Evolutionary conservation across 2,888 invertebrate genomes (phyloP).

Genomic region (Diabrotica balteata): DNA sequence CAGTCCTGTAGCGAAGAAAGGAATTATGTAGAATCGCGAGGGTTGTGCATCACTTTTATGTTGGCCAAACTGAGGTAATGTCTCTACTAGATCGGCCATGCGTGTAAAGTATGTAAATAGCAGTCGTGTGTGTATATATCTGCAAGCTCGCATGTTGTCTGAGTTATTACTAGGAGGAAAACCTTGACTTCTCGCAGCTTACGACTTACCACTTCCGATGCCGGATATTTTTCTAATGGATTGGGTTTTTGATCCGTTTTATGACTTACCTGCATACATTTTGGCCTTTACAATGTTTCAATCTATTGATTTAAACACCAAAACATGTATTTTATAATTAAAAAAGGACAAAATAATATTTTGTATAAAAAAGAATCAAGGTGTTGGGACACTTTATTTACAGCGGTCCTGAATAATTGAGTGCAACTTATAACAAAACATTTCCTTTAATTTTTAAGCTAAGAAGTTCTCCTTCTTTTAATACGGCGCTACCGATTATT

Average conservation of each 20-base stretch:
- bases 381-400: no score
- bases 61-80: slow-evolving; percentile 52
- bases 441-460: no score
- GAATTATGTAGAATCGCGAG: slow-evolving; percentile 48
- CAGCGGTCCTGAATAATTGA: no score
- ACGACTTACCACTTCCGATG: background rate
- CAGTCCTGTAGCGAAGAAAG: background rate
- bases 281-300: no score
- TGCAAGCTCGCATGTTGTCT: slow-evolving; percentile 45
- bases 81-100: slow-evolving; percentile 52
- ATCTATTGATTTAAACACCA: no score
- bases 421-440: no score
- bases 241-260: background rate
- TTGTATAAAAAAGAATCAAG: no score
- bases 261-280: no score
- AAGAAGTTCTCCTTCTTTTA: no score
- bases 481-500: no score
- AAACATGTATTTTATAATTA: no score
- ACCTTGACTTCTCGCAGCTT: background rate
- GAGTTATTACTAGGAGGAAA: slow-evolving; percentile 32
- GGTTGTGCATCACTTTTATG: slow-evolving; percentile 56
- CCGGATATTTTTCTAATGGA: background rate
- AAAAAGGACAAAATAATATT: no score
- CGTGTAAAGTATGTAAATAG: slow-evolving; percentile 56
- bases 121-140: slow-evolving; percentile 10